Conservation (phyloP, 2,888 invertebrate genomes). For the Diadromus collaris region DNA sequence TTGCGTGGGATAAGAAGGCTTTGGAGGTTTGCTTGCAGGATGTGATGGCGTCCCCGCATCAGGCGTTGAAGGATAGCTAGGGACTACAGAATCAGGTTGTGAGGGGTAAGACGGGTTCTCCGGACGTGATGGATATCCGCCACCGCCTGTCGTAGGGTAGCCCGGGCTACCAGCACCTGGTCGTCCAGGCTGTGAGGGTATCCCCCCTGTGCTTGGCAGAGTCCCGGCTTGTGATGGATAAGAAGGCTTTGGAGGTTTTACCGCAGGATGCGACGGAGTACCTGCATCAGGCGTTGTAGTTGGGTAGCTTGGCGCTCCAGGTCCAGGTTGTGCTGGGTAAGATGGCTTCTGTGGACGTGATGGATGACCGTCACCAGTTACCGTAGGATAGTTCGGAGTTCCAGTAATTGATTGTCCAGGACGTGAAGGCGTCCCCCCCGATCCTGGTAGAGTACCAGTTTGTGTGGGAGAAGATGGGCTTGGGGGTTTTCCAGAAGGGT, state of each 20-base stretch:
- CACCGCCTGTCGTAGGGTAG: neutral
- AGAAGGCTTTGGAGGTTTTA: neutral
- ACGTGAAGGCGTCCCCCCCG: conserved; percentile 41
- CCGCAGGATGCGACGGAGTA: neutral
- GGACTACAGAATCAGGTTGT: too few species aligned
- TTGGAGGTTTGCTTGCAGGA: conserved; percentile 18
- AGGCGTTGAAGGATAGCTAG: neutral
- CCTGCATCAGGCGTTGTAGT: conserved; percentile 23
- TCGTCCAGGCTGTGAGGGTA: neutral
- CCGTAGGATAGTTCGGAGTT: conserved; percentile 50
- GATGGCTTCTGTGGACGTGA: conserved; percentile 32
- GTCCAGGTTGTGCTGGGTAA: conserved; percentile 6
- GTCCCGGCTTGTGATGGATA: neutral
- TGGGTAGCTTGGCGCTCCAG: conserved; percentile 51
- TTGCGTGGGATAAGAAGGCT: conserved; percentile 63
- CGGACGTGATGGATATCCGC: too few species aligned
- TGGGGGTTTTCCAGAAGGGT: neutral
- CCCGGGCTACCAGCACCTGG: neutral
- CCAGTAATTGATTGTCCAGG: conserved; percentile 6
- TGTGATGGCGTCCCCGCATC: neutral
- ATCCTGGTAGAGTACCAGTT: neutral
- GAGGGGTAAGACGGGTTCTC: too few species aligned
- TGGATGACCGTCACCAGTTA: neutral
- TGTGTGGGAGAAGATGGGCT: neutral
- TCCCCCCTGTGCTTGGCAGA: neutral